phyloP scores from a whole-genome alignment of 1,140 invertebrate genomes.

The Phthorimaea operculella region DNA sequence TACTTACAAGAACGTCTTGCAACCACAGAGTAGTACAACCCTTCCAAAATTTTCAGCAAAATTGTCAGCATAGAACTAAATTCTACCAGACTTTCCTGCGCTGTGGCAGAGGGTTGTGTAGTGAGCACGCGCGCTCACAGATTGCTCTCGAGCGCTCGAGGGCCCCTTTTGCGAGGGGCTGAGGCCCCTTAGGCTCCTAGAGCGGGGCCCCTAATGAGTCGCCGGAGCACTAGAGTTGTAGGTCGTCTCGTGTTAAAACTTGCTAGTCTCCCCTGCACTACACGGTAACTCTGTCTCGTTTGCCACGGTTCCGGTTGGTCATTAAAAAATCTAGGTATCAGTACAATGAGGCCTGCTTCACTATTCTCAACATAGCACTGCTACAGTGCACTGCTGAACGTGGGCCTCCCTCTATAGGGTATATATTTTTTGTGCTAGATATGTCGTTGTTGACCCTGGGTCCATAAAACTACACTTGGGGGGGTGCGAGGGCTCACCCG shows the following conservation, averaged over 20 bases:
- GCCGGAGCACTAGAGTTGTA: slow-evolving; percentile 64
- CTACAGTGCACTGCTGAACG: too few species aligned
- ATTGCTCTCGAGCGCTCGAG: slow-evolving; percentile 48
- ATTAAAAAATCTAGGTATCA: too few species aligned
- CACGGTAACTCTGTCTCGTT: slow-evolving; percentile 29
- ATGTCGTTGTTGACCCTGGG: too few species aligned
- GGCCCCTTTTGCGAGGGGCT: slow-evolving; percentile 48
- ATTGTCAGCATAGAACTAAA: neutral
- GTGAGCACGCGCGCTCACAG: slow-evolving; percentile 40
- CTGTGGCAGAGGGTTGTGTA: slow-evolving; percentile 29
- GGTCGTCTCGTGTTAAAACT: slow-evolving; percentile 55
- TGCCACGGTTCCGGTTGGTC: too few species aligned
- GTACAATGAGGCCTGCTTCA: too few species aligned
- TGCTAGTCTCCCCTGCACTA: slow-evolving; percentile 44
- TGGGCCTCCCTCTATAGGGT: too few species aligned
- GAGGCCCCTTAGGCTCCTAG: slow-evolving; percentile 44
- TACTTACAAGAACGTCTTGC: slow-evolving; percentile 7
- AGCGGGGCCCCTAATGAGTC: slow-evolving; percentile 61
- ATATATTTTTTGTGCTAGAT: too few species aligned
- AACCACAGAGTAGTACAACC: neutral
- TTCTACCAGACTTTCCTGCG: slow-evolving; percentile 11
- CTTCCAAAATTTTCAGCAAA: neutral
- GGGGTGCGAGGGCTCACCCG: too few species aligned
- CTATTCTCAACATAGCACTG: too few species aligned
- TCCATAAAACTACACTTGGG: too few species aligned